Evolutionary conservation across 64 coral and sea anemone genomes (phyloP).

Genomic region (Porites australiensis): DNA sequence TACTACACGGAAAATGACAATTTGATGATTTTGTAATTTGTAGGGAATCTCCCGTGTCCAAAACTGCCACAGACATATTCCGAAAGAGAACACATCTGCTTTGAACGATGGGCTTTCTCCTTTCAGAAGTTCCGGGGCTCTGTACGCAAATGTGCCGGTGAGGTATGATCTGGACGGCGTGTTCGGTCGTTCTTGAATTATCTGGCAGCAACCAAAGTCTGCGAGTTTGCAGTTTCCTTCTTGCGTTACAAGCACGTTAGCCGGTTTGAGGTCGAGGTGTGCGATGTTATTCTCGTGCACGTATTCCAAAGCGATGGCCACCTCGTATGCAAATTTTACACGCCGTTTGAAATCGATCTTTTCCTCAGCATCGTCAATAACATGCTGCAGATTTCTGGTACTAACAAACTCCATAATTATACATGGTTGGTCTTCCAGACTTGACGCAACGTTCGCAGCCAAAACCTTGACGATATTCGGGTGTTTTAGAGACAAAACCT

Average conservation of each 20-base stretch:
- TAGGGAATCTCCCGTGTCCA: slow-evolving; percentile 91
- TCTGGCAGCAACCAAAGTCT: slow-evolving; percentile 92
- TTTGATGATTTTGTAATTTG: slow-evolving; percentile 85
- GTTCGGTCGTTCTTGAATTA: slow-evolving; percentile 86
- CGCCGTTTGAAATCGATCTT: slow-evolving; percentile 67
- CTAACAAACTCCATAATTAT: slow-evolving; percentile 97
- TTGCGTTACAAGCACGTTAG: slow-evolving; percentile 74
- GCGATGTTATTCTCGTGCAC: slow-evolving; percentile 81
- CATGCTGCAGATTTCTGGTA: slow-evolving; percentile 85
- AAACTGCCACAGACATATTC: slow-evolving; percentile 92
- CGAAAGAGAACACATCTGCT: slow-evolving; percentile 91
- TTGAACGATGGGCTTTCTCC: slow-evolving; percentile 87
- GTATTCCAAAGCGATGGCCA: slow-evolving; percentile 80
- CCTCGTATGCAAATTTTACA: slow-evolving; percentile 72
- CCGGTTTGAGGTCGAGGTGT: slow-evolving; percentile 95
- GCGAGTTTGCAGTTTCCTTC: slow-evolving; percentile 83
- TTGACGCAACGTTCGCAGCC: slow-evolving; percentile 54
- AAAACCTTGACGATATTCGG: slow-evolving; percentile 89
- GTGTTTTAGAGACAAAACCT: slow-evolving; percentile 86
- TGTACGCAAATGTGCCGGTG: slow-evolving; percentile 93
- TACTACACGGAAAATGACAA: slow-evolving; percentile 94
- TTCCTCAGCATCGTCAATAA: slow-evolving; percentile 81
- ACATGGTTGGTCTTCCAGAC: slow-evolving; percentile 86
- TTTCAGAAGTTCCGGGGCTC: slow-evolving; percentile 92
- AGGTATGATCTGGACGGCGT: slow-evolving; percentile 90